These are phyloP conservation scores for Dione vanillae DNA, from an alignment of 2,888 invertebrate genomes.

Conservation along the genomic window DNA sequence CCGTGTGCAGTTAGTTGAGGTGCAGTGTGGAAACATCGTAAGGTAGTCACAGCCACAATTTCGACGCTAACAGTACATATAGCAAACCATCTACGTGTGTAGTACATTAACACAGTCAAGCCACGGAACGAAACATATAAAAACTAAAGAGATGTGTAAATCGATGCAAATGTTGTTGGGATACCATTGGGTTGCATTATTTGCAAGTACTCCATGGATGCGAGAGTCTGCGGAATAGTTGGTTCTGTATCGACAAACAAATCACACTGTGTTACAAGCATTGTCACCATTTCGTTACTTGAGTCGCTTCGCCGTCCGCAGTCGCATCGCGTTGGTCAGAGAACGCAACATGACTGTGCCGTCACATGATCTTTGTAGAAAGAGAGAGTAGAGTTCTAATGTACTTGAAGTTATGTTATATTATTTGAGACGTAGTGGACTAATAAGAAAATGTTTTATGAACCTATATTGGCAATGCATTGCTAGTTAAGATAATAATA, in stretches of 20 bases:
- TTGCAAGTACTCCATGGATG: constrained; percentile 83
- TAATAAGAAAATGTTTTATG: background rate
- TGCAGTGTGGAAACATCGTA: constrained; percentile 63
- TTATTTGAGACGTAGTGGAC: background rate
- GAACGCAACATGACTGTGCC: background rate
- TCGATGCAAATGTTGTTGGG: constrained; percentile 73
- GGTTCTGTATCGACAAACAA: constrained; percentile 83
- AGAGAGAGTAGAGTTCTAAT: background rate
- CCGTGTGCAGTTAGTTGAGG: constrained; percentile 60
- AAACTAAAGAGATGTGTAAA: constrained; percentile 60
- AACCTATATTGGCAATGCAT: background rate
- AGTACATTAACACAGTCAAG: constrained; percentile 52
- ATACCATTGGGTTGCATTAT: constrained; percentile 83
- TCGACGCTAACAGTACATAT: constrained; percentile 60
- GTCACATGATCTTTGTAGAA: background rate
- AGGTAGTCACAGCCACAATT: constrained; percentile 81
- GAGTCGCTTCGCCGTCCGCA: constrained; percentile 44
- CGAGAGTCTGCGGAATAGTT: constrained; percentile 81
- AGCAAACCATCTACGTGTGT: constrained; percentile 63
- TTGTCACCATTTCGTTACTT: constrained; percentile 53
- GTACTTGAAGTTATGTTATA: background rate
- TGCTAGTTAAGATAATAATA: constrained; percentile 1
- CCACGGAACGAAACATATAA: constrained; percentile 53
- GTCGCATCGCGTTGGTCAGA: constrained; percentile 30
- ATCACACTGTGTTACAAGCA: constrained; percentile 79